Evolutionary conservation across 2,113 vertebrate genomes (phyloP).

Genomic region (Okapia johnstoni): DNA sequence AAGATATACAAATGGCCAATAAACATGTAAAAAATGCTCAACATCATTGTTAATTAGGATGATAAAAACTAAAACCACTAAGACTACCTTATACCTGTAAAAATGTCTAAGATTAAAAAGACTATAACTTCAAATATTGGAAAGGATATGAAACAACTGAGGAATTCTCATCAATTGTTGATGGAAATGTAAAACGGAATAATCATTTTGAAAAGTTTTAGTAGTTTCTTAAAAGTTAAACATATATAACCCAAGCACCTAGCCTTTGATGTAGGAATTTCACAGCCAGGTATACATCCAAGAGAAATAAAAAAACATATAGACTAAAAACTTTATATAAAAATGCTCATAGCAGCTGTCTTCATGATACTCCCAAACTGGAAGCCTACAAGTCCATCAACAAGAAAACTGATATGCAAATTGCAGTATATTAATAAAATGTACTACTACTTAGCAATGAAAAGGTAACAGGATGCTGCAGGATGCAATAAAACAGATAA

Average conservation of each 20-base stretch:
- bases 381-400: neutral
- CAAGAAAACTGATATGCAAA: neutral
- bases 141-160: neutral
- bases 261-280: neutral
- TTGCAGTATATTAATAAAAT: neutral
- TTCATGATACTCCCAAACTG: neutral
- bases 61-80: neutral
- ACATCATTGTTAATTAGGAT: neutral
- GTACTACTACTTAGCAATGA: neutral
- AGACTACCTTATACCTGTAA: neutral
- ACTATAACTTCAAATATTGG: neutral
- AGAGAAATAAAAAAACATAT: neutral
- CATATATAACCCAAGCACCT: neutral
- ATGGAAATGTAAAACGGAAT: neutral
- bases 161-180: neutral
- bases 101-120: neutral
- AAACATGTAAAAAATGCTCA: neutral
- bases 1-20: neutral
- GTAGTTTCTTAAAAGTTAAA: conserved; percentile 3
- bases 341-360: neutral
- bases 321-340: neutral
- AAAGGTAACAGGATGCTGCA: neutral
- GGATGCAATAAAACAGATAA: neutral
- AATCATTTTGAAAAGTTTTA: neutral
- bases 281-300: neutral